phyloP scores from a whole-genome alignment of 2,888 invertebrate genomes.

The Eurois occulta region DNA sequence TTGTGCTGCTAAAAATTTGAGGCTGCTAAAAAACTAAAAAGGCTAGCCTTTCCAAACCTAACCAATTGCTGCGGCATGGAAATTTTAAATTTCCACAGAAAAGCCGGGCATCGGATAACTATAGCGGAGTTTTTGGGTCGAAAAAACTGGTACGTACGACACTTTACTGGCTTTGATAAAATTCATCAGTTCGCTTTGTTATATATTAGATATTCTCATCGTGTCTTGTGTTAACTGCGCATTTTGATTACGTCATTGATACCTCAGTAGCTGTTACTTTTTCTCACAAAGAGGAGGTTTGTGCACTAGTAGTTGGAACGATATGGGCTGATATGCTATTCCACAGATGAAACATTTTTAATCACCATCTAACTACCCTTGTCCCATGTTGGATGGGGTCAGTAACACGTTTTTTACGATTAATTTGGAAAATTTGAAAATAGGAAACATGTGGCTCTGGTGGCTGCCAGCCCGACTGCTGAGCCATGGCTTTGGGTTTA shows the following conservation, averaged over 20 bases:
- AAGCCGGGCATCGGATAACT: conserved; percentile 18
- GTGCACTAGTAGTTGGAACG: not conserved
- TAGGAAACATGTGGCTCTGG: too few relatives aligned
- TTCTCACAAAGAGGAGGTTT: not conserved
- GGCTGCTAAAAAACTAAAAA: conserved; percentile 10
- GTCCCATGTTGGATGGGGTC: too few relatives aligned
- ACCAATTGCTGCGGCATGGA: conserved; percentile 45
- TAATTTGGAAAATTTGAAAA: too few relatives aligned
- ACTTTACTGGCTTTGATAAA: conserved; percentile 23
- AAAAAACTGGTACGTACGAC: conserved; percentile 9
- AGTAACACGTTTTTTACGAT: not conserved
- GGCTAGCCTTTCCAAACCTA: conserved; percentile 11
- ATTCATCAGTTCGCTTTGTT: conserved; percentile 1
- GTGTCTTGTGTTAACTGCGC: not conserved
- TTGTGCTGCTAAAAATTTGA: not conserved
- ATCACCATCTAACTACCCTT: too few relatives aligned
- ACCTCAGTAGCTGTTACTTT: not conserved
- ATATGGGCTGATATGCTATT: too few relatives aligned
- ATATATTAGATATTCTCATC: conserved; percentile 9
- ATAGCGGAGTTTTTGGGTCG: conserved; percentile 5
- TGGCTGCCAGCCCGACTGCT: too few relatives aligned
- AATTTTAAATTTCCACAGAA: conserved; percentile 38
- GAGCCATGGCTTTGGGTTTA: too few relatives aligned
- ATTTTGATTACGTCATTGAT: not conserved
- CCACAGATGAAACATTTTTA: too few relatives aligned